phyloP scores from a whole-genome alignment of 2,797 vertebrate genomes.

The Coranthus polyacanthus region DNA sequence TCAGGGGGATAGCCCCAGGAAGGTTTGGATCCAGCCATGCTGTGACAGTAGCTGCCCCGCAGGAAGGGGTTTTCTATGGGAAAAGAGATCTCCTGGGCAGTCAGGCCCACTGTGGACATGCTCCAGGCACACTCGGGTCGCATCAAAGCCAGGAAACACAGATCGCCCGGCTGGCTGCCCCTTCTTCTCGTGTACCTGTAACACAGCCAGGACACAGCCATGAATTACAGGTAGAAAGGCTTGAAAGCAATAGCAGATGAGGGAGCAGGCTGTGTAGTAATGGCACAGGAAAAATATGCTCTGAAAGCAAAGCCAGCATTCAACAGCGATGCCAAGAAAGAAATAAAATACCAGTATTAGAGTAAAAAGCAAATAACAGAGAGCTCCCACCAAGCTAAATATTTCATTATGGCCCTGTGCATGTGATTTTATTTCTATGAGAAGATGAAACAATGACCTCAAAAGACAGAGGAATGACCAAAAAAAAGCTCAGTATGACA shows the following conservation, averaged over 20 bases:
- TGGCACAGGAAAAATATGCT: constrained; percentile 22
- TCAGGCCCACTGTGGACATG: constrained; percentile 95
- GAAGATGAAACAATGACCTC: constrained; percentile 61
- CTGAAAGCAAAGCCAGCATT: constrained; percentile 45
- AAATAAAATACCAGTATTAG: constrained; percentile 22
- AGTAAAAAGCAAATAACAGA: constrained; percentile 12
- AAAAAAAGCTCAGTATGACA: constrained; percentile 69
- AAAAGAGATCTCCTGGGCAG: constrained; percentile 92
- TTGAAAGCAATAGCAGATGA: constrained; percentile 48
- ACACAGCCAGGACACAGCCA: constrained; percentile 49
- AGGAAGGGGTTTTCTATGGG: constrained; percentile 91
- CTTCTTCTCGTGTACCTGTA: constrained; percentile 84
- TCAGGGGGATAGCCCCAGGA: constrained; percentile 88
- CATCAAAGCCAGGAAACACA: constrained; percentile 84
- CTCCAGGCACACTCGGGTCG: constrained; percentile 84
- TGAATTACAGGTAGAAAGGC: constrained; percentile 43
- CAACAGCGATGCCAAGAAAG: constrained; percentile 37
- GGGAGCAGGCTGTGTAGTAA: constrained; percentile 31
- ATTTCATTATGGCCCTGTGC: constrained; percentile 68
- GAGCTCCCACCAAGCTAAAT: constrained; percentile 1
- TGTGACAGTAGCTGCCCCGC: constrained; percentile 86
- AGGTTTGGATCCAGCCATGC: constrained; percentile 89
- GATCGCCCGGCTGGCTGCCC: constrained; percentile 75
- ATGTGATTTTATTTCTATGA: constrained; percentile 67
- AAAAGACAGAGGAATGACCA: constrained; percentile 75